Percentiles rank a stretch among this genome's conserved stretches.
Evolutionary conservation across 2,113 vertebrate genomes (phyloP).

Genomic region (Coregonus clupeaformis): DNA sequence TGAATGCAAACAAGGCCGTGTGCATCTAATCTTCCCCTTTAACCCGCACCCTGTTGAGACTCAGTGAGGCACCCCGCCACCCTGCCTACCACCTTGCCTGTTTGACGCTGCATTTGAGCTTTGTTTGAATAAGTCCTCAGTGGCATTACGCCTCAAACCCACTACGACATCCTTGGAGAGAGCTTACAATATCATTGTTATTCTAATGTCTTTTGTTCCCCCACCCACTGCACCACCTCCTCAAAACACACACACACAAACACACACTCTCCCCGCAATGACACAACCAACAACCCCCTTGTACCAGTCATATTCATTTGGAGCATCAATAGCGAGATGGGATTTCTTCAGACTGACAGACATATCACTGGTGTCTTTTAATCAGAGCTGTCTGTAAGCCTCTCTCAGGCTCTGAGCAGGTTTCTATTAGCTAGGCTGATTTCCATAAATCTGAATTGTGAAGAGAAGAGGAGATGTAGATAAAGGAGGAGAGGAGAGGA

Average conservation of each 20-base stretch:
- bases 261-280: too few species aligned
- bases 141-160: constrained; percentile 37
- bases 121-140: constrained; percentile 83
- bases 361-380: constrained; percentile 64
- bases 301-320: constrained; percentile 61
- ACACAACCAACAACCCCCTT: background rate
- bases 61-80: constrained; percentile 7
- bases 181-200: constrained; percentile 78
- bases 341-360: constrained; percentile 60
- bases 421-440: constrained; percentile 76
- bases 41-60: constrained; percentile 31
- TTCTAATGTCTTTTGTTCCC: constrained; percentile 75
- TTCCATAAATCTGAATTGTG: constrained; percentile 79
- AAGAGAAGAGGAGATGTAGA: constrained; percentile 35
- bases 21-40: constrained; percentile 56
- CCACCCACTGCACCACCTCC: constrained; percentile 35
- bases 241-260: constrained; percentile 16
- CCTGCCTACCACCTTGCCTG: background rate
- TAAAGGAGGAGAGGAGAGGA: background rate
- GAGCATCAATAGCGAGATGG: constrained; percentile 55
- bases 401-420: constrained; percentile 53
- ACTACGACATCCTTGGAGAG: constrained; percentile 36
- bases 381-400: constrained; percentile 82
- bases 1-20: constrained; percentile 55
- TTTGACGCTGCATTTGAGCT: constrained; percentile 76